Conservation (phyloP, 64 coral and sea anemone species). For the Montipora sp. region DNA sequence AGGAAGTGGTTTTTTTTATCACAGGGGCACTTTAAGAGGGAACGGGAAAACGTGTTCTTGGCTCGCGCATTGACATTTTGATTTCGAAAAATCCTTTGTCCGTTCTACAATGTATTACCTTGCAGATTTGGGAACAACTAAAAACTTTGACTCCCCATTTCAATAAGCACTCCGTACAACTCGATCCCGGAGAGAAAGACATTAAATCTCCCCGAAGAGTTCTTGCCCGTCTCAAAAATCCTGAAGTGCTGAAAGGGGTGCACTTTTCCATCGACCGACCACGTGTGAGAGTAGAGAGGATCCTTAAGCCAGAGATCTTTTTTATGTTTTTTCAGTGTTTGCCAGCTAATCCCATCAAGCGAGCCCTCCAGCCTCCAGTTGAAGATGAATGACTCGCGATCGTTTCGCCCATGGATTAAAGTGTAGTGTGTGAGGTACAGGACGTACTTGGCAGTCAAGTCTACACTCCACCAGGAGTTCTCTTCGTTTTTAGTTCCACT, state of each 20-base stretch:
- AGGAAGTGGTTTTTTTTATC: too few relatives aligned
- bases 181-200: slow-evolving; percentile 83
- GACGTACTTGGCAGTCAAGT: slow-evolving; percentile 64
- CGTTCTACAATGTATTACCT: too few relatives aligned
- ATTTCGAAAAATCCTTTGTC: too few relatives aligned
- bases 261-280: slow-evolving; percentile 74
- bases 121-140: too few relatives aligned
- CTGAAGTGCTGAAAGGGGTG: slow-evolving; percentile 71
- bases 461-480: slow-evolving; percentile 83
- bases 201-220: slow-evolving; percentile 72
- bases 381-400: slow-evolving; percentile 61
- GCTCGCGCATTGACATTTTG: too few relatives aligned
- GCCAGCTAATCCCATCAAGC: slow-evolving; percentile 69
- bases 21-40: too few relatives aligned
- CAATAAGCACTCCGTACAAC: slow-evolving; percentile 76
- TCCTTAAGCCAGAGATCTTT: slow-evolving; percentile 73
- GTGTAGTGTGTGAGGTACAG: slow-evolving; percentile 74
- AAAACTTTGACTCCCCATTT: not conserved
- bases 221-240: slow-evolving; percentile 84
- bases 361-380: slow-evolving; percentile 81
- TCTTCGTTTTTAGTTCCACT: slow-evolving; percentile 80
- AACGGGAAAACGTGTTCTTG: too few relatives aligned
- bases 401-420: slow-evolving; percentile 68
- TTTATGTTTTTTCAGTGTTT: slow-evolving; percentile 59
- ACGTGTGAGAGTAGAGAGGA: slow-evolving; percentile 63